Conservation (phyloP, 2,888 invertebrate species). For the Dynastes maya region DNA sequence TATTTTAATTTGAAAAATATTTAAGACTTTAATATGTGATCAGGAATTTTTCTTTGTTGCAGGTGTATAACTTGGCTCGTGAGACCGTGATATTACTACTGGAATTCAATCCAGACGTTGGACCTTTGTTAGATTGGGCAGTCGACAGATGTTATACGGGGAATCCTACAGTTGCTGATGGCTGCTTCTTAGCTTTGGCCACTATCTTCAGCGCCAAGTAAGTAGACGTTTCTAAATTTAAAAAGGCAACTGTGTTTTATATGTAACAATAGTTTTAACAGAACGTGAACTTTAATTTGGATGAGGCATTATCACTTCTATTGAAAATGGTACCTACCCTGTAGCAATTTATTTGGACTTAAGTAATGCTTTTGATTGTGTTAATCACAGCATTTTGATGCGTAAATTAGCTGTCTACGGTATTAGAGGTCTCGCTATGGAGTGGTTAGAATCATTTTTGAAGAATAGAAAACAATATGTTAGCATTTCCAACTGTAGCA, state of each 20-base stretch:
- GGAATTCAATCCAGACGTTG: conserved; percentile 95
- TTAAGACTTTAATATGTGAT: background rate
- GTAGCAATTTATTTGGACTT: no score
- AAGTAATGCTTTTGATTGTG: no score
- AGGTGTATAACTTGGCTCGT: conserved; percentile 93
- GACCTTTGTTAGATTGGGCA: conserved; percentile 95
- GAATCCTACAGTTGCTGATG: conserved; percentile 91
- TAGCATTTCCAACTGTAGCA: no score
- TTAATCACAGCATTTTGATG: no score
- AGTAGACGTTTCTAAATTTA: conserved; percentile 56
- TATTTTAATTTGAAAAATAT: background rate
- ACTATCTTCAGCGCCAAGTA: conserved; percentile 97
- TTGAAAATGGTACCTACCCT: no score
- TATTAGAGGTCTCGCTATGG: no score
- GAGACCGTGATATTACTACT: conserved; percentile 94
- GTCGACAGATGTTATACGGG: conserved; percentile 98
- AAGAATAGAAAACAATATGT: no score
- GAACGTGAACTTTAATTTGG: background rate
- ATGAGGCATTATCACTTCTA: no score
- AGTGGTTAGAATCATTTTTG: no score
- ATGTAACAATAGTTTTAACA: background rate
- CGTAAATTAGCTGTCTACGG: no score
- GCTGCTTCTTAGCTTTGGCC: conserved; percentile 96
- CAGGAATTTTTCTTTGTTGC: conserved; percentile 57
- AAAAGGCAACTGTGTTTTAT: background rate